Conservation (phyloP, 92 coral and sea anemone species). For the Phenganax subtilis region DNA sequence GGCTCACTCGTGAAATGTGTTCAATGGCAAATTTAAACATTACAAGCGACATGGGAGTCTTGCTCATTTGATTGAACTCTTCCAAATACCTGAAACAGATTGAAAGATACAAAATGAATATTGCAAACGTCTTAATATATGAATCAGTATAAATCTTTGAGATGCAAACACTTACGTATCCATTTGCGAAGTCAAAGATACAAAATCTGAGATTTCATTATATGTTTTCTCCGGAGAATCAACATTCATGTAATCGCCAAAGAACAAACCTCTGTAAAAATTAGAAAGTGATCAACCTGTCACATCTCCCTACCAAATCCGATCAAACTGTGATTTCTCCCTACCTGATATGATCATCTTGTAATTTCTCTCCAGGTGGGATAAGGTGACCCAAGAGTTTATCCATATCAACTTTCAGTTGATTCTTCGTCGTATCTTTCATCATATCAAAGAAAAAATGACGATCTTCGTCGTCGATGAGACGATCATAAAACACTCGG, state of each 20-base stretch:
- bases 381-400: constrained; percentile 72
- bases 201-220: constrained; percentile 78
- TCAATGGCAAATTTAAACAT: constrained; percentile 99
- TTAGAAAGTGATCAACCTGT: not conserved
- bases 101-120: no score
- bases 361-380: constrained; percentile 83
- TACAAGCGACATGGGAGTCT: constrained; percentile 98
- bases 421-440: constrained; percentile 83
- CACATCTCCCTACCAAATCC: constrained; percentile 56
- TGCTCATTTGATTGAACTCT: constrained; percentile 97
- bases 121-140: no score
- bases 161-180: constrained; percentile 62
- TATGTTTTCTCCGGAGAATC: constrained; percentile 84
- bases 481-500: constrained; percentile 93
- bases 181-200: constrained; percentile 69
- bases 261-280: constrained; percentile 70
- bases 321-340: constrained; percentile 82
- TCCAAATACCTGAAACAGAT: constrained; percentile 65
- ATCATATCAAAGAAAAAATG: constrained; percentile 90
- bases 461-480: constrained; percentile 82
- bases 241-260: constrained; percentile 92
- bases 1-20: constrained; percentile 92
- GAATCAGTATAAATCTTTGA: no score
- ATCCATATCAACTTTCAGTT: constrained; percentile 87
- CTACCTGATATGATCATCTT: constrained; percentile 93